These are phyloP conservation scores for Sinocyclocheilus rhinocerous DNA, from an alignment of 2,113 vertebrate genomes.

Conservation along the genomic window DNA sequence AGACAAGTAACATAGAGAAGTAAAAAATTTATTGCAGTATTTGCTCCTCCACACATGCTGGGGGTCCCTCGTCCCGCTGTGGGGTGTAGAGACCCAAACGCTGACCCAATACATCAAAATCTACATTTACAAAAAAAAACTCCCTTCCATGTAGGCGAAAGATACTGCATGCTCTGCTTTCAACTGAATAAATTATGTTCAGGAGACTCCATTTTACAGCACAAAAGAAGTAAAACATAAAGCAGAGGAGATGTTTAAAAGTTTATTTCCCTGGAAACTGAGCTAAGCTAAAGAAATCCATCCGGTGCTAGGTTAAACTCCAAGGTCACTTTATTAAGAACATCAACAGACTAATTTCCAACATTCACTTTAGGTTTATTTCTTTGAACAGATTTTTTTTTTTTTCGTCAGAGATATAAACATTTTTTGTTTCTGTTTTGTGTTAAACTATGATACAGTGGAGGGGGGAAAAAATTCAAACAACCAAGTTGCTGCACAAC, in stretches of 20 bases:
- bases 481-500: constrained; percentile 99
- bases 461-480: constrained; percentile 97
- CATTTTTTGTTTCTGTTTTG: constrained; percentile 82
- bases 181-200: constrained; percentile 95
- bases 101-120: constrained; percentile 99
- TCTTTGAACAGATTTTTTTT: constrained; percentile 80
- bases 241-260: constrained; percentile 84
- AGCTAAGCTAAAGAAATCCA: constrained; percentile 93
- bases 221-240: constrained; percentile 70
- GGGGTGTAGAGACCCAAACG: constrained; percentile 73
- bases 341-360: constrained; percentile 99
- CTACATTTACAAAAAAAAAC: constrained; percentile 90
- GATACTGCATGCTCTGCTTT: constrained; percentile 96
- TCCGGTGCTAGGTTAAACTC: constrained; percentile 98
- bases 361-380: constrained; percentile 95
- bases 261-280: constrained; percentile 61
- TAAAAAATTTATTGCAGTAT: constrained; percentile 99
- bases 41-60: constrained; percentile 95
- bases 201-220: constrained; percentile 93
- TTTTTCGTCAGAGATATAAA: constrained; percentile 98
- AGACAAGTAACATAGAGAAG: constrained; percentile 99
- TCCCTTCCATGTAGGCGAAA: constrained; percentile 96
- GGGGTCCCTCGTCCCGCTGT: constrained; percentile 85
- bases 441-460: constrained; percentile 99
- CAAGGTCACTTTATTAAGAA: constrained; percentile 99